Evolutionary conservation across 2,797 vertebrate species (phyloP), one percentile per base, ranked within the genome.

Genomic region (Emydoidea blandingii): DNA sequence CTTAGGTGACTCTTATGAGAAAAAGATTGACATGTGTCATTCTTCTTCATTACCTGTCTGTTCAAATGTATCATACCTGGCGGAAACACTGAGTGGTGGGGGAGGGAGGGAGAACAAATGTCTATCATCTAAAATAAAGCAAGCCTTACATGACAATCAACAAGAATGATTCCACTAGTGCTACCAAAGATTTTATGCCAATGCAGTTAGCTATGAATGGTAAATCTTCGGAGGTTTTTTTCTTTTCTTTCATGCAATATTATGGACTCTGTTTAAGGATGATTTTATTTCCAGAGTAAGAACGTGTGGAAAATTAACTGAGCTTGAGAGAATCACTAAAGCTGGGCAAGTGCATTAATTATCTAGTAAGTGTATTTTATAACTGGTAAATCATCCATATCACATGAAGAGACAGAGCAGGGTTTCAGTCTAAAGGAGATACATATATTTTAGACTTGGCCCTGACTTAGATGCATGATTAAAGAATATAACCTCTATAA

Each of bases 251-350:
- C 41, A 1, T 94, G 56, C 86, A 81, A 27, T 89, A 31, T 72
- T 85, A 59, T 95, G 80, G 94, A 87, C 79, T 89, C 79, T 34
- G 89, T 90, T 92, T 90, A 84, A 90, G 95, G 90, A 80, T 96
- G 90, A 83, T 95, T 96, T 96, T 96, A 92, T 93, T 94, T 81
- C 83, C 85, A 79, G 21, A 68, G 44, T 91, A 74, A 4, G 80
- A 93, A 91, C 87, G 87, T 95, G 94, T 95, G 90, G 94, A 91
- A 93, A 93, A 97, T 95, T 95, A 90, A 97, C 79, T 74, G 86
- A 86, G 65, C 95, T 96, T 96, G 88, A 86, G 94, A 95, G 96
- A 94, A 68, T 86, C 87, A 80, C 85, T 96, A 93, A 95, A 93
- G 88, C 62, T 91, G 87, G 85, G 47, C 19, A 14, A 84, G 76